phyloP scores from a whole-genome alignment of 2,113 vertebrate species.

The Trochalopteron elliotii region DNA sequence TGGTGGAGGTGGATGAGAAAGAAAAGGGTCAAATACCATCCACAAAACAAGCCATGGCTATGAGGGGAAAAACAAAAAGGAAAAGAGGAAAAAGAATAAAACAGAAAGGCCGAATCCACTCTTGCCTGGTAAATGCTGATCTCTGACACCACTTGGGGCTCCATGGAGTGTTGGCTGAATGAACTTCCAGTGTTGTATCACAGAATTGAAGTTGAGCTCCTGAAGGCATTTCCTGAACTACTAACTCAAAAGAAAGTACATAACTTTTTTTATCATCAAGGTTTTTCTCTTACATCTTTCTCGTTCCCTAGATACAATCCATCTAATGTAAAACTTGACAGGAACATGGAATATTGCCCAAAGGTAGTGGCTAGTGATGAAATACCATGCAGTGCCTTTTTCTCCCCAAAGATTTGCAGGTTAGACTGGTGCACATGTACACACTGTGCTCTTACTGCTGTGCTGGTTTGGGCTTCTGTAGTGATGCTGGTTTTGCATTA shows the following conservation, averaged over 20 bases:
- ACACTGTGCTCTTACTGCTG: neutral
- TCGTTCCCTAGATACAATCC: neutral
- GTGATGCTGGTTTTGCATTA: neutral
- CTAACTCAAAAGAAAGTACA: neutral
- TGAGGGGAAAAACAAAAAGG: no score
- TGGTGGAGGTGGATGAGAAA: neutral
- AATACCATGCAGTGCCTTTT: neutral
- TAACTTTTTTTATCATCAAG: neutral
- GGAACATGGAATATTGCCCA: neutral
- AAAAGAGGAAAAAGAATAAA: no score
- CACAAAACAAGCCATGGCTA: neutral
- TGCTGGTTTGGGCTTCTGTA: neutral
- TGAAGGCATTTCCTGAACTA: neutral
- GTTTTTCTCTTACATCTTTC: neutral
- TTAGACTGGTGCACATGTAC: neutral
- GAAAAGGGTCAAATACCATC: neutral
- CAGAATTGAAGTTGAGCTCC: neutral
- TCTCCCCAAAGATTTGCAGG: neutral
- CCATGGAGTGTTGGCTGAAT: neutral
- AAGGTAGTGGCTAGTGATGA: neutral
- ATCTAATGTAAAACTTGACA: neutral
- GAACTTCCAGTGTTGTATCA: neutral
- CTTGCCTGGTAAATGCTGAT: neutral
- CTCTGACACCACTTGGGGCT: neutral
- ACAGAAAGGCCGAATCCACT: neutral